Conservation (phyloP, 1,140 invertebrate genomes). For the Aphis craccivora region DNA sequence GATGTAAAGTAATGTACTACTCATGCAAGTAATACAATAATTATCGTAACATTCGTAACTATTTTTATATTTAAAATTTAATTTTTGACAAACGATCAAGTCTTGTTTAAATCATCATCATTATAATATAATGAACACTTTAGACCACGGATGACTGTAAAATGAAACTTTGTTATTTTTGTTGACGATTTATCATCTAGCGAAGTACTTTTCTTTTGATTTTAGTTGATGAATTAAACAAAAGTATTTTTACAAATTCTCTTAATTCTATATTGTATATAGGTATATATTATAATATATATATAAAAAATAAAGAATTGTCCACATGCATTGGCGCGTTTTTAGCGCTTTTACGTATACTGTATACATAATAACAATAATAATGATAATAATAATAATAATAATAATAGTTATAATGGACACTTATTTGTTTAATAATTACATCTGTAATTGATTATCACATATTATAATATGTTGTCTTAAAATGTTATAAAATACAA, state of each 20-base stretch:
- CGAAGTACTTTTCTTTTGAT: slow-evolving; percentile 22
- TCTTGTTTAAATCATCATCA: slow-evolving; percentile 57
- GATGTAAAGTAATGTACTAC: slow-evolving; percentile 49
- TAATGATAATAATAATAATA: neutral
- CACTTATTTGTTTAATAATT: neutral
- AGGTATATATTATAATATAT: neutral
- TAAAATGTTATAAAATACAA: neutral
- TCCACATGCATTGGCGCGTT: slow-evolving; percentile 4
- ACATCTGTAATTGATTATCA: neutral
- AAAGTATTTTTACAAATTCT: neutral
- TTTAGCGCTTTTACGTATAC: neutral
- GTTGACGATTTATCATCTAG: slow-evolving; percentile 32
- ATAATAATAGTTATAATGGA: neutral
- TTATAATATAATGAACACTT: slow-evolving; percentile 33
- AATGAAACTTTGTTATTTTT: neutral
- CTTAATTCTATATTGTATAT: neutral
- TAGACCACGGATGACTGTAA: slow-evolving; percentile 38
- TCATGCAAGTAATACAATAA: slow-evolving; percentile 56
- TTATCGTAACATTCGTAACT: slow-evolving; percentile 43
- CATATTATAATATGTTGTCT: neutral
- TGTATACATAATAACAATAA: neutral
- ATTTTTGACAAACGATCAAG: slow-evolving; percentile 35
- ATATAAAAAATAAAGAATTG: neutral
- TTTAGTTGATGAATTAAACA: neutral
- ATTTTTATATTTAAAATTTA: slow-evolving; percentile 33